A percentile compares a stretch with the other conserved stretches of the same genome.
Evolutionary conservation across 2,888 invertebrate species (phyloP).

Genomic region (Thera obeliscata): DNA sequence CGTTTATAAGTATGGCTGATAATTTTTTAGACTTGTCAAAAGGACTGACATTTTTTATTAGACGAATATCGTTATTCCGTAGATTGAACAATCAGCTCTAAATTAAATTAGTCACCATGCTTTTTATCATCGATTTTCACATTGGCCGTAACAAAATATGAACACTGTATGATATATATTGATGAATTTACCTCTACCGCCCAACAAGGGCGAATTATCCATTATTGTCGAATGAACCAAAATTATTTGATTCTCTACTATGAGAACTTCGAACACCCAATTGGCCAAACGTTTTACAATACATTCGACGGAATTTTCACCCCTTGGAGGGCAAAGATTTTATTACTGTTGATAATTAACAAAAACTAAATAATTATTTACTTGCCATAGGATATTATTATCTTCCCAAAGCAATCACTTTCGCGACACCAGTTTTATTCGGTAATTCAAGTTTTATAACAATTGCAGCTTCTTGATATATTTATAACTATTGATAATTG

Average conservation of each 20-base stretch:
- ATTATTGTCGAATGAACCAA: slow-evolving; percentile 13
- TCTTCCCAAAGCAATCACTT: neutral
- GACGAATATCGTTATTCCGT: too few species aligned
- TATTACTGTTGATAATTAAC: neutral
- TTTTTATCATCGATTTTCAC: neutral
- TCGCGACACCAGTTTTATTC: slow-evolving; percentile 6
- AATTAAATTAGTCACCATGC: neutral
- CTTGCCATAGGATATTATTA: neutral
- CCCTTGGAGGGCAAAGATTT: slow-evolving; percentile 26
- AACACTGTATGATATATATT: neutral
- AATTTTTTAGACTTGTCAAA: too few species aligned
- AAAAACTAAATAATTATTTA: neutral
- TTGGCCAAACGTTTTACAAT: slow-evolving; percentile 13
- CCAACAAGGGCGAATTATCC: slow-evolving; percentile 26
- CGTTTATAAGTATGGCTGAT: too few species aligned
- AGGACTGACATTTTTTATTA: too few species aligned
- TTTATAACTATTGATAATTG: neutral
- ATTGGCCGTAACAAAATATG: neutral
- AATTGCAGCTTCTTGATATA: slow-evolving; percentile 12
- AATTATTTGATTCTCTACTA: slow-evolving; percentile 13
- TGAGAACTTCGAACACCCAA: slow-evolving; percentile 5
- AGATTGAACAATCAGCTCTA: too few species aligned
- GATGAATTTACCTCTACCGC: neutral
- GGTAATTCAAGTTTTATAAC: slow-evolving; percentile 21
- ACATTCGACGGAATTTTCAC: slow-evolving; percentile 16